These are phyloP conservation scores for Drosophila tripunctata DNA, from an alignment of 2,888 invertebrate genomes.

Conservation along the genomic window DNA sequence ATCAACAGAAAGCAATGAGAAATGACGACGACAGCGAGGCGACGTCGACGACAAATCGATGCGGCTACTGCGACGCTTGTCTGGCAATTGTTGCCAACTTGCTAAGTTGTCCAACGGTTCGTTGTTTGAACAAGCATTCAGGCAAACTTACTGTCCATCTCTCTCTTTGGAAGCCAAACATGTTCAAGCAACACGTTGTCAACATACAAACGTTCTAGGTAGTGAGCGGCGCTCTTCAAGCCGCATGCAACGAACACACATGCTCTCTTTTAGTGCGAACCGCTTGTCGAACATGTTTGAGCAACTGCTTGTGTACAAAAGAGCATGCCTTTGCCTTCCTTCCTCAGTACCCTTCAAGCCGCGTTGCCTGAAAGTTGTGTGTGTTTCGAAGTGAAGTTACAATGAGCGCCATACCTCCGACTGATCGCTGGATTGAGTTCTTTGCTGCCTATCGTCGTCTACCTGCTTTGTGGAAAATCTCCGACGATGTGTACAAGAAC, in stretches of 20 bases:
- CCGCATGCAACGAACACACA: not conserved
- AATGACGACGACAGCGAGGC: constrained; percentile 12
- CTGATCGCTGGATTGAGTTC: constrained; percentile 35
- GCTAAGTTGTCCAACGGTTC: constrained; percentile 30
- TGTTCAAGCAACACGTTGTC: too few relatives aligned
- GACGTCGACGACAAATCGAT: constrained; percentile 58
- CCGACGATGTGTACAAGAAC: constrained; percentile 36
- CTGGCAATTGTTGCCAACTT: constrained; percentile 34
- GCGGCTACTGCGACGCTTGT: constrained; percentile 55
- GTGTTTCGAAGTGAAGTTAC: too few relatives aligned
- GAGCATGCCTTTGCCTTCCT: not conserved
- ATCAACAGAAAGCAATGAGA: constrained; percentile 43
- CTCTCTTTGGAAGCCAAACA: not conserved
- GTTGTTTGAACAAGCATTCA: not conserved
- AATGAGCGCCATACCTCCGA: constrained; percentile 40
- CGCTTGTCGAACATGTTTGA: constrained; percentile 15
- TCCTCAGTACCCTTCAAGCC: constrained; percentile 25
- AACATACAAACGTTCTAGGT: not conserved
- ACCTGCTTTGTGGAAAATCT: constrained; percentile 40
- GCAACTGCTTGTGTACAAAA: constrained; percentile 3
- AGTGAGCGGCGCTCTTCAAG: not conserved
- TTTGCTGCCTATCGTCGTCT: constrained; percentile 31
- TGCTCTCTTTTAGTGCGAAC: not conserved
- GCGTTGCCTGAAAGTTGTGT: too few relatives aligned
- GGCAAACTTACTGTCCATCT: not conserved